Base-by-base conservation (phyloP, 2,797 vertebrate species). In the Phyllotis vaccarum region DNA sequence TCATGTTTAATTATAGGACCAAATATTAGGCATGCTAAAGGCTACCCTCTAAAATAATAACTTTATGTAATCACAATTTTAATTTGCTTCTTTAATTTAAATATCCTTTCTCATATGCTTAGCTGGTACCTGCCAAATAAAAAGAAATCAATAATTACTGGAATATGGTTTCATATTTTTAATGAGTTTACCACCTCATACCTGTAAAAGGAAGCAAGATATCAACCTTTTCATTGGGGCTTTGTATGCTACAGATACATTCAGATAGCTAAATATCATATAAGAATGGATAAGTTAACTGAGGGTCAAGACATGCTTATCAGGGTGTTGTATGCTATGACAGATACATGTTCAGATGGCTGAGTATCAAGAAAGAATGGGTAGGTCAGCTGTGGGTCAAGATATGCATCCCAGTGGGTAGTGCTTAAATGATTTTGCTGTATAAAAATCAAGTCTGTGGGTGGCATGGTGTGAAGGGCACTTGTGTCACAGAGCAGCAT, bases 71-170 rank as follows among this genome's bases (percentile, higher is more conserved):
- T 2, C 79, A 1, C 46, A 83, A 87, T 94, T 97, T 93, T 64
- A 95, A 88, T 94, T 95, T 94, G 76, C 46, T 90, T 80, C 37
- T 81, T 92, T 86, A 58, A 89, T 82, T 93, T 34, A 80, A 88
- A 94, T 91, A 89, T 75, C 5, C 11, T 82, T 83, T 91, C 31
- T 40, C 74, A 22, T 64, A 40, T 70, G 40, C 49, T 75, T 66
- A 58, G 72, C 64, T 46, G 66, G 78, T 40, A 92, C 19, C 43
- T 78, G 24, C 40, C 46, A 86, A 31, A 37, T 66, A 81, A 70
- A 52, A 78, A 78, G 66, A 70, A 92, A 92, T 70, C 16, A 94
- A 46, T 60, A 49, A 58, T 46, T 64, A 29, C n/a, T 79, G 74
- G 86, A 68, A 82, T 27, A 70, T 1, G 37, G 13, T 17, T 7